These are phyloP conservation scores for Calosoma granatense DNA, from an alignment of 1,140 invertebrate species.

Conservation along the genomic window DNA sequence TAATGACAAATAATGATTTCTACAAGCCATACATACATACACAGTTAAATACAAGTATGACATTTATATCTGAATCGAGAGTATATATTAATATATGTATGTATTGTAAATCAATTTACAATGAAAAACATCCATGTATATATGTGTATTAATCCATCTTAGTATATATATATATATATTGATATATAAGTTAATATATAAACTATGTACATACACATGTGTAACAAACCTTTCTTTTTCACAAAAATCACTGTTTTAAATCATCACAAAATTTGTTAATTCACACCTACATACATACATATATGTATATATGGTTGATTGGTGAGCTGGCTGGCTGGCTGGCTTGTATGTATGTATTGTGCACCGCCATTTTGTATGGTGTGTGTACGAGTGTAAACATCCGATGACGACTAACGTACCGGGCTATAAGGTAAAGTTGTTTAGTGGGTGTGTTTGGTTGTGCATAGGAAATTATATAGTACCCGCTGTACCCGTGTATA, in stretches of 20 bases:
- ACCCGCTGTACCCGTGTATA: not conserved
- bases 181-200: not conserved
- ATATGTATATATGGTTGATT: not conserved
- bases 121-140: no score
- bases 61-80: not conserved
- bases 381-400: conserved; percentile 7
- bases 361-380: not conserved
- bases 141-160: no score
- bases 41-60: not conserved
- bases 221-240: not conserved
- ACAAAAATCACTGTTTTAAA: not conserved
- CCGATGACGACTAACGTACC: conserved; percentile 1
- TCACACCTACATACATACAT: not conserved
- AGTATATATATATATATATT: no score
- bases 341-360: not conserved
- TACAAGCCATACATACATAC: not conserved
- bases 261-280: not conserved
- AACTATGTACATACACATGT: not conserved
- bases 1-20: not conserved
- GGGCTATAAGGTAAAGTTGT: conserved; percentile 1
- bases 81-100: no score
- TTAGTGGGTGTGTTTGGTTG: conserved; percentile 7
- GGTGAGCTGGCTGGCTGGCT: no score
- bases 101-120: no score
- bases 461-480: conserved; percentile 7